phyloP scores from a whole-genome alignment of 2,113 vertebrate genomes.

The Circaetus gallicus region DNA sequence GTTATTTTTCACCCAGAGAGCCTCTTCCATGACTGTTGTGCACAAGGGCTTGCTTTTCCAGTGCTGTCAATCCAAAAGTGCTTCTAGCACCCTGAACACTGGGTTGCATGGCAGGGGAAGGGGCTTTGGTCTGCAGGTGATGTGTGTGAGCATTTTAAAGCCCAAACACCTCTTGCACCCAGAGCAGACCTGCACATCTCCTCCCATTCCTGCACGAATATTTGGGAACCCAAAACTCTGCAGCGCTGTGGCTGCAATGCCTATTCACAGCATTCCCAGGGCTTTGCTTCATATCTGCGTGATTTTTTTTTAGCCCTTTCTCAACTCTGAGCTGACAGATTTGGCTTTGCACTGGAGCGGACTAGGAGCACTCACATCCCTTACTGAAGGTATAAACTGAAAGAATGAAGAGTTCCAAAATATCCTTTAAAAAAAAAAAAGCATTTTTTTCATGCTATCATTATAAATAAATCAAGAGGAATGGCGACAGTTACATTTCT shows the following conservation, averaged over 20 bases:
- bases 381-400: background rate
- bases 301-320: background rate
- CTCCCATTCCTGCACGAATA: background rate
- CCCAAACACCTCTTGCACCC: no score
- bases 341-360: fast-evolving
- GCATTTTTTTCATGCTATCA: background rate
- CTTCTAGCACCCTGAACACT: background rate
- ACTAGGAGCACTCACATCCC: fast-evolving
- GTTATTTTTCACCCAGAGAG: background rate
- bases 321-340: background rate
- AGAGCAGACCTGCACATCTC: background rate
- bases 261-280: background rate
- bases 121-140: background rate
- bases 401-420: background rate
- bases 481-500: background rate
- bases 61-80: background rate
- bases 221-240: background rate
- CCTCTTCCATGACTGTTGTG: background rate
- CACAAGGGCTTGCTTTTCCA: background rate
- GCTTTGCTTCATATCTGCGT: background rate
- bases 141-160: fast-evolving
- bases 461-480: background rate
- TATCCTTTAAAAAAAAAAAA: fast-evolving
- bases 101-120: background rate
- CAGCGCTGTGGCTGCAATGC: background rate